These are phyloP conservation scores for Napeogenes sylphis DNA, from an alignment of 2,888 invertebrate species.

Conservation along the genomic window DNA sequence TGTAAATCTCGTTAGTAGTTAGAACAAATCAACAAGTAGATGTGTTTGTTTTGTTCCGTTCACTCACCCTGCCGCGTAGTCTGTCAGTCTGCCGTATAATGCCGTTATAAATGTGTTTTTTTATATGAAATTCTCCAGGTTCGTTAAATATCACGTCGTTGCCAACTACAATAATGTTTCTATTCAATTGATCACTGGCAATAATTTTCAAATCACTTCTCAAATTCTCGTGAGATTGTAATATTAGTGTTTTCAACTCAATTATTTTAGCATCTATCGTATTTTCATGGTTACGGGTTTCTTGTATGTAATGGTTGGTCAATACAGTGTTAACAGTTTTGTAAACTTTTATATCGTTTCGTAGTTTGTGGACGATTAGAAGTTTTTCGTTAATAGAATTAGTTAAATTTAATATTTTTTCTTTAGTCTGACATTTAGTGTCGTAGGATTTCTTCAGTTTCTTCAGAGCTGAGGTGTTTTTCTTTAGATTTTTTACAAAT, in stretches of 20 bases:
- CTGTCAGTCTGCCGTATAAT: slow-evolving; percentile 69
- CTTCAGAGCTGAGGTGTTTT: slow-evolving; percentile 61
- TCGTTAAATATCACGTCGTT: slow-evolving; percentile 56
- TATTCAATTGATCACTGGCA: slow-evolving; percentile 50
- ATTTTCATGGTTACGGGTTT: slow-evolving; percentile 61
- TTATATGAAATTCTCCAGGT: slow-evolving; percentile 53
- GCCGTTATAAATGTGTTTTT: slow-evolving; percentile 64
- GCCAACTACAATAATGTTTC: slow-evolving; percentile 58
- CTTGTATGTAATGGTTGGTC: slow-evolving; percentile 69
- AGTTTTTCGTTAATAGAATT: slow-evolving; percentile 67
- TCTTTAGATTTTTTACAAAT: slow-evolving; percentile 58
- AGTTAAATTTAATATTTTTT: slow-evolving; percentile 53
- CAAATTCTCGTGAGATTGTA: slow-evolving; percentile 58
- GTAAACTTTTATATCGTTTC: slow-evolving; percentile 71
- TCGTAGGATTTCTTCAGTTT: slow-evolving; percentile 57
- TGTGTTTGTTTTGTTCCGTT: too few species aligned
- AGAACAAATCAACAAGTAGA: too few species aligned
- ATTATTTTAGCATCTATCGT: slow-evolving; percentile 58
- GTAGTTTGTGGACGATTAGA: slow-evolving; percentile 61
- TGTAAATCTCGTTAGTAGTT: too few species aligned
- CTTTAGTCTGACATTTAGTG: slow-evolving; percentile 41
- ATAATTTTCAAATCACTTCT: slow-evolving; percentile 55
- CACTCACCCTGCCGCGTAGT: slow-evolving; percentile 68
- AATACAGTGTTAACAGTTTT: slow-evolving; percentile 68
- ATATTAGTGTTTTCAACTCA: slow-evolving; percentile 57